Base-by-base conservation (phyloP, 2,888 invertebrate species). In the Nomada goodeniana region DNA sequence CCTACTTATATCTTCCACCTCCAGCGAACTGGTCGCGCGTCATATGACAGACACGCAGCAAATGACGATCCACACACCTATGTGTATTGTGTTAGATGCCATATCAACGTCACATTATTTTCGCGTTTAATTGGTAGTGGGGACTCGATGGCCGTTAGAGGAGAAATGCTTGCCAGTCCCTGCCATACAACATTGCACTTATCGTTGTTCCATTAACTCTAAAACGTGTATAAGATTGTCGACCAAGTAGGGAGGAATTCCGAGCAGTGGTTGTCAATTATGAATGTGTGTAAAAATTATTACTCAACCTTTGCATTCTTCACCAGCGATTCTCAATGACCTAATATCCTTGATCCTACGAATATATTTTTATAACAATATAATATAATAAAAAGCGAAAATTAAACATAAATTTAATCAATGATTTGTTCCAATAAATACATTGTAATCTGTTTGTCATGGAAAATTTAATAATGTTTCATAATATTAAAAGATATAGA, bases 171-270 rank as follows among this genome's bases (percentile, higher is more conserved):
- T 23, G 23, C 0, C 23, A 23, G 23, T 23, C 23, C 23, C 23
- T 23, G 23, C 73, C 20, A 55, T 44, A 44, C 50, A 70, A 67
- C 57, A 65, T 36, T 61, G 47, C 55, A 72, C 23, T 69, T 75
- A 80, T 80, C 70, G 69, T 72, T 81, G 52, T 64, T 71, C 76
- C 82, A 76, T 68, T 82, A 69, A 81, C 68, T 76, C 47, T 71
- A 64, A 76, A 81, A 82, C 36, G 44, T 36, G 36, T 36, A 36
- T 52, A 70, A 81, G 82, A 82, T 72, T 68, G 76, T 63, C 80
- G 64, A 80, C 80, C 52, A 55, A 65, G 59, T 78, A 65, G 64
- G 42, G 53, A 67, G 55, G 71, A 78, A 80, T 78, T 78, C 65
- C 80, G 26, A 52, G 13, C 79, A 80, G 79, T 67, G 80, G 42